Percentiles rank a stretch among this genome's conserved stretches.
Evolutionary conservation across 2,888 invertebrate species (phyloP).

Genomic region (Drosophila picticornis): DNA sequence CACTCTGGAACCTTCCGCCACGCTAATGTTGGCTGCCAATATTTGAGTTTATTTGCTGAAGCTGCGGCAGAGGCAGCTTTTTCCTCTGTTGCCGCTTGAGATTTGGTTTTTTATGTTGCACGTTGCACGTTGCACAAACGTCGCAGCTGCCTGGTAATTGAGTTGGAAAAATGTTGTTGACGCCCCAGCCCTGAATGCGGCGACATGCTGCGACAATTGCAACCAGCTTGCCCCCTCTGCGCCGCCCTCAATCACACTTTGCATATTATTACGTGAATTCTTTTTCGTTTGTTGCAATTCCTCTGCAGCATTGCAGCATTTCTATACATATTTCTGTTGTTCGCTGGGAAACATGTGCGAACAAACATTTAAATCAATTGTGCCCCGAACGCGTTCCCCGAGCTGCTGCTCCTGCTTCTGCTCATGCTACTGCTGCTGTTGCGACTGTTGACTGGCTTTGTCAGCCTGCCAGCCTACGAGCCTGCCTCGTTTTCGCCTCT

Average conservation of each 20-base stretch:
- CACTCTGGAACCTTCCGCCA: background rate
- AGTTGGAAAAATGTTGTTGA: constrained; percentile 80
- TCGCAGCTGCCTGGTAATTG: constrained; percentile 75
- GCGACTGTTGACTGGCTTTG: constrained; percentile 7
- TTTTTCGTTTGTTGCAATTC: constrained; percentile 44
- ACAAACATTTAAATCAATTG: constrained; percentile 79
- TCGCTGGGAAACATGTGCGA: constrained; percentile 68
- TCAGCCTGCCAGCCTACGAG: background rate
- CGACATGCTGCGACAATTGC: constrained; percentile 77
- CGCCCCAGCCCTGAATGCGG: constrained; percentile 56
- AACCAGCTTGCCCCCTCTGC: constrained; percentile 6
- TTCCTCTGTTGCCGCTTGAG: constrained; percentile 62
- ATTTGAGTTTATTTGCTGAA: constrained; percentile 59
- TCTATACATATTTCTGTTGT: constrained; percentile 18
- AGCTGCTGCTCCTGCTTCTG: background rate
- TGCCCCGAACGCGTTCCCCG: constrained; percentile 52
- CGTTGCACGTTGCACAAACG: constrained; percentile 73
- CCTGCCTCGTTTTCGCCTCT: constrained; percentile 1
- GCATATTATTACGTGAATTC: constrained; percentile 75
- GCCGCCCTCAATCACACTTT: constrained; percentile 44
- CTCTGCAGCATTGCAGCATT: constrained; percentile 22
- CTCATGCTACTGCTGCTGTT: background rate
- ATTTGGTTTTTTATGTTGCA: constrained; percentile 51
- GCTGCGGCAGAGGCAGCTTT: constrained; percentile 28
- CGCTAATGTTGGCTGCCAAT: constrained; percentile 62